A percentile compares a stretch with the other conserved stretches of the same genome.
Conservation (phyloP, 2,113 vertebrate genomes). For the Thinocorus orbignyianus region DNA sequence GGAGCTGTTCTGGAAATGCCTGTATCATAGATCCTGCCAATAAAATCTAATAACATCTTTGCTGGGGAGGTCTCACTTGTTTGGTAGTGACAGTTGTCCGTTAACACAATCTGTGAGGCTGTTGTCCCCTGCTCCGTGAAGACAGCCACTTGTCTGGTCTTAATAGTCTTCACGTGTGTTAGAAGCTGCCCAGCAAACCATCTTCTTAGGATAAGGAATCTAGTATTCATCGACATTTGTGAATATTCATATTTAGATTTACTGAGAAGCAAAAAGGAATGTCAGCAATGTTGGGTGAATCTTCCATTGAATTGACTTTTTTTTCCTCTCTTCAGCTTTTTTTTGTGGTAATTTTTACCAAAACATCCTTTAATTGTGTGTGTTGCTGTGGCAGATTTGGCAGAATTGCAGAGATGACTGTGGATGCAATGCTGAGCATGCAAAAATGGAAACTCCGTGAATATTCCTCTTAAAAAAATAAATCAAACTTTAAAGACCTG, state of each 20-base stretch:
- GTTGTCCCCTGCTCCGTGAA: neutral
- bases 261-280: neutral
- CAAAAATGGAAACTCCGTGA: neutral
- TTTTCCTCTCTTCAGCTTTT: neutral
- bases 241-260: conserved; percentile 3
- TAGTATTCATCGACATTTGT: neutral
- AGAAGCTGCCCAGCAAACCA: neutral
- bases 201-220: neutral
- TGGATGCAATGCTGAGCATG: neutral
- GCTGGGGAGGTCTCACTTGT: neutral
- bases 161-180: neutral
- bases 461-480: neutral
- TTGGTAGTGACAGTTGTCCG: neutral
- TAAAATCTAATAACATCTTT: neutral
- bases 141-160: neutral
- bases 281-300: neutral
- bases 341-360: neutral
- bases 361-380: neutral
- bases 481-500: neutral
- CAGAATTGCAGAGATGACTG: neutral
- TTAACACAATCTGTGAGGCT: neutral
- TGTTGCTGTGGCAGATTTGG: neutral
- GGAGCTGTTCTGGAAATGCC: neutral
- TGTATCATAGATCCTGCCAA: neutral
- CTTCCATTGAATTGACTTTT: neutral